phyloP scores from a whole-genome alignment of 2,113 vertebrate species.

The Gavialis gangeticus region DNA sequence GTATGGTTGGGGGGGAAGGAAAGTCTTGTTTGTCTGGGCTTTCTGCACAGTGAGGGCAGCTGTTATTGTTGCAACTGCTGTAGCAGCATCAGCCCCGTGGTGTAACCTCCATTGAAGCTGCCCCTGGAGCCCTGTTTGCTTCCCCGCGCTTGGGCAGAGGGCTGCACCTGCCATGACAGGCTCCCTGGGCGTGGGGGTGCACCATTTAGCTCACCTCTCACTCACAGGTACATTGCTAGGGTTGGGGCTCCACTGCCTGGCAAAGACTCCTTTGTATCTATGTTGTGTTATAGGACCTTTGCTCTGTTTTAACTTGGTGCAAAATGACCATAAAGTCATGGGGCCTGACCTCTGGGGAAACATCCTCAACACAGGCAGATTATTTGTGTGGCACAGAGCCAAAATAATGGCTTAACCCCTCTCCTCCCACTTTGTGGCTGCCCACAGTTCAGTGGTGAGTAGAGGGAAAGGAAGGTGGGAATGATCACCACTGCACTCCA shows the following conservation, averaged over 20 bases:
- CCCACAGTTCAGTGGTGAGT: background rate
- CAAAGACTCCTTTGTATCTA: background rate
- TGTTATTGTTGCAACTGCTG: too few relatives aligned
- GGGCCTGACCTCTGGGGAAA: background rate
- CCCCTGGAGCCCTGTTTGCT: too few relatives aligned
- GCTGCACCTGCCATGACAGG: too few relatives aligned
- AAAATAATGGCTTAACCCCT: background rate
- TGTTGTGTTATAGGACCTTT: background rate
- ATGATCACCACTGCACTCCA: background rate
- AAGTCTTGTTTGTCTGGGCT: too few relatives aligned
- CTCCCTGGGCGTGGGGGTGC: too few relatives aligned
- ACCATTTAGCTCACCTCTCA: too few relatives aligned
- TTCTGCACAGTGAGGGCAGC: too few relatives aligned
- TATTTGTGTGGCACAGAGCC: accelerated
- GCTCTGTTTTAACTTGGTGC: background rate
- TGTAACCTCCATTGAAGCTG: too few relatives aligned
- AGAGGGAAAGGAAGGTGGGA: background rate
- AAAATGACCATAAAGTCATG: background rate
- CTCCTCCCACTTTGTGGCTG: background rate
- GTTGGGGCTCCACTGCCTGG: background rate
- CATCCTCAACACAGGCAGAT: background rate
- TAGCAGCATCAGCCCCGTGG: too few relatives aligned
- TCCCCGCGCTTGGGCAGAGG: too few relatives aligned
- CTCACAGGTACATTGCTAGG: background rate
- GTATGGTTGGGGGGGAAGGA: too few relatives aligned